A percentile compares a stretch with the other conserved stretches of the same genome.
These are phyloP conservation scores for Laothoe populi DNA, from an alignment of 2,888 invertebrate species.

Conservation along the genomic window DNA sequence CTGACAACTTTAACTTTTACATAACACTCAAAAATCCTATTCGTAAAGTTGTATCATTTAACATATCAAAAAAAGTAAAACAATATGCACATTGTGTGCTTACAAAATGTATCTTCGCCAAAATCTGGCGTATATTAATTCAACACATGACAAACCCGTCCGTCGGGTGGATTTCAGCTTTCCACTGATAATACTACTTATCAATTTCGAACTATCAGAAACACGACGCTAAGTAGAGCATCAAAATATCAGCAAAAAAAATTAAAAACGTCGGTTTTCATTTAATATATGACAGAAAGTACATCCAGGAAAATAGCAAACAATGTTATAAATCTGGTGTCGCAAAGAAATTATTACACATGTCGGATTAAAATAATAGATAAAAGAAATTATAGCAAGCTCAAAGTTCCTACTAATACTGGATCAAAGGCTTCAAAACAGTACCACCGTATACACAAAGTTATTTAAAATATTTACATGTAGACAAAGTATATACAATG, in stretches of 20 bases:
- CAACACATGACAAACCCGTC: constrained; percentile 57
- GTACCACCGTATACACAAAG: constrained; percentile 33
- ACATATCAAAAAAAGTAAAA: constrained; percentile 61
- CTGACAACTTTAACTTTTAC: neutral
- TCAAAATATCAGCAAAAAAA: neutral
- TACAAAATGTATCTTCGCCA: constrained; percentile 61
- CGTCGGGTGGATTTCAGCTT: constrained; percentile 48
- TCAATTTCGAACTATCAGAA: constrained; percentile 84
- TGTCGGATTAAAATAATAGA: constrained; percentile 37
- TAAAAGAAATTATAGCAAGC: constrained; percentile 43
- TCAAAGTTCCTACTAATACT: constrained; percentile 77
- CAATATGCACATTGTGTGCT: constrained; percentile 73
- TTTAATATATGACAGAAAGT: neutral
- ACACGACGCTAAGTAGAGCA: constrained; percentile 46
- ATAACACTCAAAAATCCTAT: constrained; percentile 17
- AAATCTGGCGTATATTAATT: constrained; percentile 54
- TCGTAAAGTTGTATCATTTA: constrained; percentile 53
- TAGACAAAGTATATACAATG: constrained; percentile 72
- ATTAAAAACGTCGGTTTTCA: neutral
- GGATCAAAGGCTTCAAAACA: constrained; percentile 62
- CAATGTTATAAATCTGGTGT: neutral
- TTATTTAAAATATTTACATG: constrained; percentile 70
- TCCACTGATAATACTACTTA: constrained; percentile 65
- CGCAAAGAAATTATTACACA: constrained; percentile 23
- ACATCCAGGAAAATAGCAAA: neutral